Percentiles rank a stretch among this genome's conserved stretches.
These are phyloP conservation scores for Halocynthia roretzi DNA, from an alignment of 23 tunicate species.

Conservation along the genomic window DNA sequence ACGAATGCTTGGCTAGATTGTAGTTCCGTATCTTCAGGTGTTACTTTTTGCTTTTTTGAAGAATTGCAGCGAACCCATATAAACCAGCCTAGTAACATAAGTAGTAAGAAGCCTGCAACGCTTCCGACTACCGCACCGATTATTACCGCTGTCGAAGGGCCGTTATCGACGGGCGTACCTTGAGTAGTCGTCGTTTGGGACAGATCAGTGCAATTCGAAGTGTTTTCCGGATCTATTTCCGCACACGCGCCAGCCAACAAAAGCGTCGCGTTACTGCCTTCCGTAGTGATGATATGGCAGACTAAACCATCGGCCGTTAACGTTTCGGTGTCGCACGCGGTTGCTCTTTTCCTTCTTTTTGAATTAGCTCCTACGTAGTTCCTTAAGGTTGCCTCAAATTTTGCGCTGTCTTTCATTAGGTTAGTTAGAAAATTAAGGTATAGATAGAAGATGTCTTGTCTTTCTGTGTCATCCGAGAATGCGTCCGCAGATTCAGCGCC, in stretches of 20 bases:
- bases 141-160: too few relatives aligned
- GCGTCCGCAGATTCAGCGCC: neutral
- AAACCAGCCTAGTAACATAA: too few relatives aligned
- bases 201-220: too few relatives aligned
- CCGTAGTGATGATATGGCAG: slow-evolving; percentile 5
- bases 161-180: too few relatives aligned
- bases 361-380: neutral
- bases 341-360: slow-evolving; percentile 1
- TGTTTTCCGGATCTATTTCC: neutral
- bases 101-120: too few relatives aligned
- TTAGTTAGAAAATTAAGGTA: neutral
- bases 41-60: too few relatives aligned
- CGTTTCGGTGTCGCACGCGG: neutral
- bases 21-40: too few relatives aligned
- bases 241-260: neutral
- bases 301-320: slow-evolving; percentile 2
- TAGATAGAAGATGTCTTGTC: slow-evolving; percentile 2
- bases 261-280: neutral
- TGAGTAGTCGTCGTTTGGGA: too few relatives aligned
- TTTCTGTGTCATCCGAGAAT: neutral
- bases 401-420: neutral
- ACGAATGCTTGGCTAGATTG: too few relatives aligned
- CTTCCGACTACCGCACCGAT: too few relatives aligned
- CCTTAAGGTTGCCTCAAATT: neutral
- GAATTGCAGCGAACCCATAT: too few relatives aligned